Percentiles rank a stretch among this genome's conserved stretches.
These are phyloP conservation scores for Heteractis magnifica DNA, from an alignment of 92 coral and sea anemone species.

Conservation along the genomic window DNA sequence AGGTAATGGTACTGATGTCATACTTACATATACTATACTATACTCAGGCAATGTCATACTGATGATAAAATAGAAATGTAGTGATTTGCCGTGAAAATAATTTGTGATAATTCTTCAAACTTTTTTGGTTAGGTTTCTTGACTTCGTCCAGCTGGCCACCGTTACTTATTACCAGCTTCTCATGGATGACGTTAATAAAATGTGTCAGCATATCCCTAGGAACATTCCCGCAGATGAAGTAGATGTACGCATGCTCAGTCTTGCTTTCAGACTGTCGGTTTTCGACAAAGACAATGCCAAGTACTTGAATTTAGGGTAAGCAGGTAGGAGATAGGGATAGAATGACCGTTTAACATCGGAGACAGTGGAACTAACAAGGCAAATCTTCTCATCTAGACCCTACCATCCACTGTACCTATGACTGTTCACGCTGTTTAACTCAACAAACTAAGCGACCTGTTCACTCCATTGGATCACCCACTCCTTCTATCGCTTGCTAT, in stretches of 20 bases:
- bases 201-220: conserved; percentile 54
- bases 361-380: too few relatives aligned
- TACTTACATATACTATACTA: background rate
- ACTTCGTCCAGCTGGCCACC: conserved; percentile 75
- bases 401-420: too few relatives aligned
- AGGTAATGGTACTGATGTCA: conserved; percentile 40
- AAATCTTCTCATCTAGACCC: too few relatives aligned
- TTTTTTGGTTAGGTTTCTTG: conserved; percentile 58
- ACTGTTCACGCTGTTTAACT: too few relatives aligned
- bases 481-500: background rate
- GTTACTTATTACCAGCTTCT: conserved; percentile 67
- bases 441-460: too few relatives aligned
- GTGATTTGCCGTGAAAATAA: too few relatives aligned
- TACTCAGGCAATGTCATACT: background rate
- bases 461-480: too few relatives aligned
- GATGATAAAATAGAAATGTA: too few relatives aligned
- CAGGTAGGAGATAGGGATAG: background rate
- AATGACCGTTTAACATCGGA: background rate
- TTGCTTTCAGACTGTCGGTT: conserved; percentile 84
- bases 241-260: conserved; percentile 70
- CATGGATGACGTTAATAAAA: conserved; percentile 76
- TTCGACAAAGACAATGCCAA: conserved; percentile 81
- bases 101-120: too few relatives aligned
- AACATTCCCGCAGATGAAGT: conserved; percentile 48
- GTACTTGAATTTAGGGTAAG: conserved; percentile 69